phyloP scores from a whole-genome alignment of 2,797 vertebrate species.

The Rhinatrema bivittatum region DNA sequence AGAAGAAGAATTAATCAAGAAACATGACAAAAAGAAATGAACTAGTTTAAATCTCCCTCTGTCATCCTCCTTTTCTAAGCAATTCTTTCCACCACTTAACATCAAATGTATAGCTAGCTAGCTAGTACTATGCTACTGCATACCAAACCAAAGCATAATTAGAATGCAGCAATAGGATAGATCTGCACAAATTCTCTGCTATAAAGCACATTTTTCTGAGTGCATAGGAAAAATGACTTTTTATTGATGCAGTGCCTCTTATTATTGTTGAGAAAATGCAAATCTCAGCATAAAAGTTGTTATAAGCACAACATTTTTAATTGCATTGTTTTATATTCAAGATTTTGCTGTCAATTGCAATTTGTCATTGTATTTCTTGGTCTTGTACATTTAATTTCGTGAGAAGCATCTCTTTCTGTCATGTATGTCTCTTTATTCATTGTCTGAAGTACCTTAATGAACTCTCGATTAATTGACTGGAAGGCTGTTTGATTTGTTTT shows the following conservation, averaged over 20 bases:
- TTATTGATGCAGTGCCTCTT: slow-evolving; percentile 36
- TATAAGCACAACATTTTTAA: slow-evolving; percentile 24
- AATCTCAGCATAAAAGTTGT: slow-evolving; percentile 17
- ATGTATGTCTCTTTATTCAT: no score
- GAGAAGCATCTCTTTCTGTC: no score
- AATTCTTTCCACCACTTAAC: slow-evolving; percentile 36
- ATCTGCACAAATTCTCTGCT: slow-evolving; percentile 23
- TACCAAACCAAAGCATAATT: slow-evolving; percentile 46
- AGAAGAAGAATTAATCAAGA: slow-evolving; percentile 41
- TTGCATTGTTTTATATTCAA: slow-evolving; percentile 10
- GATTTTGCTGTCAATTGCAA: background rate
- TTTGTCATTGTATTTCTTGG: background rate
- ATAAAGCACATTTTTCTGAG: slow-evolving; percentile 23
- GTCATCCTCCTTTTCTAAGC: slow-evolving; percentile 1
- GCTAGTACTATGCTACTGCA: slow-evolving; percentile 28
- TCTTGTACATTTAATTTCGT: no score
- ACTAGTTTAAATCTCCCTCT: background rate
- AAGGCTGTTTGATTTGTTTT: no score
- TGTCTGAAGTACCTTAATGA: no score
- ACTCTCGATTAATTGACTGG: no score
- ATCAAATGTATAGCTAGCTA: slow-evolving; percentile 29
- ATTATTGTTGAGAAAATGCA: slow-evolving; percentile 1
- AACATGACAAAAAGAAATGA: slow-evolving; percentile 55
- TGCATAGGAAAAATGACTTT: slow-evolving; percentile 27
- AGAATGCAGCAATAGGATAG: slow-evolving; percentile 29